Conservation (phyloP, 2,888 invertebrate genomes). For the Camponotus fellah region DNA sequence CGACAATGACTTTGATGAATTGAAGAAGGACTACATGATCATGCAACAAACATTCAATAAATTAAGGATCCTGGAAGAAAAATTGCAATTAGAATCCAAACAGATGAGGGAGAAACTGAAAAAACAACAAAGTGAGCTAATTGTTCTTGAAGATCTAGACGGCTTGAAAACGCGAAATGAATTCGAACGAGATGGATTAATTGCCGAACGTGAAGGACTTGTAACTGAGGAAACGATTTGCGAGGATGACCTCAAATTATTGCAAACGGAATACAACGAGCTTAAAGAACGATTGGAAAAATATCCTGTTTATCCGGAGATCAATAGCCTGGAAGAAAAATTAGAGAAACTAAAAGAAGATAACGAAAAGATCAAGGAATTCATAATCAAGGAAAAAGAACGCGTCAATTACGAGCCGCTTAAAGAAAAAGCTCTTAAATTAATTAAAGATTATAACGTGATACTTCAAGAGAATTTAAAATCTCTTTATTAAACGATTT, state of each 20-base stretch:
- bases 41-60: slow-evolving; percentile 85
- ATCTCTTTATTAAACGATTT: slow-evolving; percentile 70
- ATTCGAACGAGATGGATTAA: slow-evolving; percentile 87
- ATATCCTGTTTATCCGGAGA: slow-evolving; percentile 91
- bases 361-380: slow-evolving; percentile 90
- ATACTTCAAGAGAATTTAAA: slow-evolving; percentile 85
- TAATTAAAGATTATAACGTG: slow-evolving; percentile 88
- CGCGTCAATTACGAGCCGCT: slow-evolving; percentile 90
- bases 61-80: slow-evolving; percentile 86
- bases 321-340: slow-evolving; percentile 91
- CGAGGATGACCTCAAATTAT: slow-evolving; percentile 87
- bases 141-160: slow-evolving; percentile 89
- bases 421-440: slow-evolving; percentile 88
- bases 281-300: slow-evolving; percentile 88
- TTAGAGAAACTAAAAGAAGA: slow-evolving; percentile 90
- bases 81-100: slow-evolving; percentile 88
- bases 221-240: slow-evolving; percentile 86
- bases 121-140: slow-evolving; percentile 89
- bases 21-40: slow-evolving; percentile 88
- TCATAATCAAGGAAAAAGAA: slow-evolving; percentile 89
- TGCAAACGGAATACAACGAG: slow-evolving; percentile 87
- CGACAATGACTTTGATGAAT: slow-evolving; percentile 89
- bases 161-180: slow-evolving; percentile 88
- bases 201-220: slow-evolving; percentile 87
- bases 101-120: slow-evolving; percentile 90